Conservation (phyloP, 2,888 invertebrate genomes). For the Catocala sponsa region DNA sequence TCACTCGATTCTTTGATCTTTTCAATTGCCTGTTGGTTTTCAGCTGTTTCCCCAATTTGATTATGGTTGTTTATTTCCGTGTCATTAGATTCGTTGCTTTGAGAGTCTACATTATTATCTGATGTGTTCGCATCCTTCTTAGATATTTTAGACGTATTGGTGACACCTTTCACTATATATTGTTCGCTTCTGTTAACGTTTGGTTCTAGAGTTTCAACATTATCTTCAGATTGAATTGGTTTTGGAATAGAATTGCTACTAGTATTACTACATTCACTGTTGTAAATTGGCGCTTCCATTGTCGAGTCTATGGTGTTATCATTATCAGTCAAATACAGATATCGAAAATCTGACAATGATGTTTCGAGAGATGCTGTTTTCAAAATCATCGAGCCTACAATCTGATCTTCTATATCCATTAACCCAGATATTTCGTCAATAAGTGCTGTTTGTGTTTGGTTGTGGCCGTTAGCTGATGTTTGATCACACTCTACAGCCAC, state of each 20-base stretch:
- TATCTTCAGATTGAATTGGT: neutral
- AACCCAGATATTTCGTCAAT: constrained; percentile 15
- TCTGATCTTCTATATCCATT: constrained; percentile 59
- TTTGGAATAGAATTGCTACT: constrained; percentile 4
- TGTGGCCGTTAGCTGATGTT: neutral
- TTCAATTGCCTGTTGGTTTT: neutral
- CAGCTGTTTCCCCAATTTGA: neutral
- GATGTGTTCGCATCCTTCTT: too few relatives aligned
- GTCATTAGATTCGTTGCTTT: neutral
- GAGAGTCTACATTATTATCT: neutral
- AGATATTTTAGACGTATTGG: too few relatives aligned
- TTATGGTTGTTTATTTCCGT: neutral
- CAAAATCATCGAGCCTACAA: constrained; percentile 55
- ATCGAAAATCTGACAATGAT: neutral
- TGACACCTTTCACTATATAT: too few relatives aligned
- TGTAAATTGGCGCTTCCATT: neutral
- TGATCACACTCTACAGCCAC: neutral
- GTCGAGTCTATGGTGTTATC: neutral
- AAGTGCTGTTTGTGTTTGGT: neutral
- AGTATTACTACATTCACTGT: neutral
- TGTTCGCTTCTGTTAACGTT: too few relatives aligned
- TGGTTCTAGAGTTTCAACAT: neutral
- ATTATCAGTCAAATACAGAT: neutral
- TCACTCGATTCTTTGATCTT: neutral
- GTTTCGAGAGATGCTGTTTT: constrained; percentile 25